These are phyloP conservation scores for Umimayanthus kanabou DNA, from an alignment of 92 coral and sea anemone genomes.

Conservation along the genomic window DNA sequence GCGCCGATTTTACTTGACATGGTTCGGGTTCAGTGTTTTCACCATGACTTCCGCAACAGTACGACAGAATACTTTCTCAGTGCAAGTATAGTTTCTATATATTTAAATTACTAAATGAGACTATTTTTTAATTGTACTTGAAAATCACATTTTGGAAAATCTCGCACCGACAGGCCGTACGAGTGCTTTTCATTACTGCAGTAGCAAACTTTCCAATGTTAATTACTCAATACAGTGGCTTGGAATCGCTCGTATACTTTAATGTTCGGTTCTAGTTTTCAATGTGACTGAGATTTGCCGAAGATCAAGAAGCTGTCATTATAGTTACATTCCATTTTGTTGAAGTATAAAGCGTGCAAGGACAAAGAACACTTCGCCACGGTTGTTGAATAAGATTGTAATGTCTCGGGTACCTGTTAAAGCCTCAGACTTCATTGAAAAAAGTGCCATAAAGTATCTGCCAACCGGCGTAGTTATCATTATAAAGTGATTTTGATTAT, in stretches of 20 bases:
- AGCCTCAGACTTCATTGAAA: not conserved
- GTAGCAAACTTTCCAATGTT: not conserved
- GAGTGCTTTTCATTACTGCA: not conserved
- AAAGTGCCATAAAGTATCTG: no score
- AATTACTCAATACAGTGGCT: not conserved
- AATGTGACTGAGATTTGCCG: not conserved
- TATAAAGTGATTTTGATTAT: not conserved
- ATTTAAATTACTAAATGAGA: no score
- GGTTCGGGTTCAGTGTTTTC: not conserved
- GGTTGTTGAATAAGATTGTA: not conserved
- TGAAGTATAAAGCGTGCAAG: no score
- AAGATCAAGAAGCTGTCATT: no score
- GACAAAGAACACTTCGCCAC: no score
- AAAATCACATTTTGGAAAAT: no score
- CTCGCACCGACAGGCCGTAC: not conserved
- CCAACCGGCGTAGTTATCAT: not conserved
- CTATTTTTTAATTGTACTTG: not conserved
- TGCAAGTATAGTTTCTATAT: not conserved
- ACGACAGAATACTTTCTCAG: no score
- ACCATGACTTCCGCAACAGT: not conserved
- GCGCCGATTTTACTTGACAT: not conserved
- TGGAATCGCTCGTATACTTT: no score
- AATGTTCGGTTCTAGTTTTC: not conserved
- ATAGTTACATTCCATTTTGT: no score
- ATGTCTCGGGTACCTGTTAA: not conserved